Evolutionary conservation across 1,140 invertebrate genomes (phyloP).

Genomic region (Bactericera cockerelli): DNA sequence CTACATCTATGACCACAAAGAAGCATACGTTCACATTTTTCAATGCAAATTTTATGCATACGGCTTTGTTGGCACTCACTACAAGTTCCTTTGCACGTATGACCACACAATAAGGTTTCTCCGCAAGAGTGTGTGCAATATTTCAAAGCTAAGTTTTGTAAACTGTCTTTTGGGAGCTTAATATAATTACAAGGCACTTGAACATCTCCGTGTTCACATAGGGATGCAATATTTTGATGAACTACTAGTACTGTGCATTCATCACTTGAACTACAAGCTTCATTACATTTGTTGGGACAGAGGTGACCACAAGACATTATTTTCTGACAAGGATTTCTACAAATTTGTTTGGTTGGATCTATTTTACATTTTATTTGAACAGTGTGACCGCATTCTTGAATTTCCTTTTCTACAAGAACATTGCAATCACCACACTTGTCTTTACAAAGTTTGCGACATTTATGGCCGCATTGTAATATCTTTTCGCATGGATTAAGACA

Average conservation of each 20-base stretch:
- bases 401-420: slow-evolving; percentile 30
- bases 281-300: slow-evolving; percentile 12
- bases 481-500: slow-evolving; percentile 33
- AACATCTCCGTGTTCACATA: slow-evolving; percentile 15
- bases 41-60: slow-evolving; percentile 34
- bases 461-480: slow-evolving; percentile 32
- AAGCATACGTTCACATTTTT: slow-evolving; percentile 32
- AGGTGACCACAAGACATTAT: slow-evolving; percentile 15
- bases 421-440: slow-evolving; percentile 31
- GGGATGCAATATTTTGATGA: not conserved
- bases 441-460: slow-evolving; percentile 32
- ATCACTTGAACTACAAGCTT: slow-evolving; percentile 6
- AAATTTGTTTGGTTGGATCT: not conserved
- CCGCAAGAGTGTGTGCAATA: slow-evolving; percentile 27
- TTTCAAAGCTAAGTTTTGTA: slow-evolving; percentile 1
- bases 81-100: slow-evolving; percentile 32
- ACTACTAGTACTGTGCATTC: slow-evolving; percentile 8
- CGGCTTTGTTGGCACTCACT: slow-evolving; percentile 34
- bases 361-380: slow-evolving; percentile 15
- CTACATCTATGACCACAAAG: slow-evolving; percentile 46
- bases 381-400: slow-evolving; percentile 23
- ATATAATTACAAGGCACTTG: not conserved
- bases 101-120: slow-evolving; percentile 27
- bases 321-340: slow-evolving; percentile 6
- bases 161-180: no score